Conservation (phyloP, 2,113 vertebrate genomes). For the Trogon surrucura region DNA sequence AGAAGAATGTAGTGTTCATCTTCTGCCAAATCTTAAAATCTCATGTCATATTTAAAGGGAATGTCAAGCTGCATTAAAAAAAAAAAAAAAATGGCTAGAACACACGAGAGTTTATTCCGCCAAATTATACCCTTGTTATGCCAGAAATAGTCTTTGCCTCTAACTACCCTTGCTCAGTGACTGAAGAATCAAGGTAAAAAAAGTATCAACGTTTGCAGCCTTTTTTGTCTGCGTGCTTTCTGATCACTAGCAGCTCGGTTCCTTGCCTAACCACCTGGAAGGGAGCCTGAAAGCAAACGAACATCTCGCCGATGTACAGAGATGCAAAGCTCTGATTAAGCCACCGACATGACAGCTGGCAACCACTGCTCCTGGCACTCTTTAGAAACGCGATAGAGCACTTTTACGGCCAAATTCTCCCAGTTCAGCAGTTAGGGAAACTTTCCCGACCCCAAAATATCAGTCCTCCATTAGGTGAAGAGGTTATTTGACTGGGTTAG, state of each 20-base stretch:
- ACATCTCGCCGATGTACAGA: neutral
- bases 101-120: neutral
- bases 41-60: conserved; percentile 43
- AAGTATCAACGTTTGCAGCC: neutral
- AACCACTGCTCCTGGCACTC: conserved; percentile 42
- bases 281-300: neutral
- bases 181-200: neutral
- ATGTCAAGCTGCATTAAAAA: conserved; percentile 5
- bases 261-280: conserved; percentile 22
- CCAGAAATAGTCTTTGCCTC: conserved; percentile 41
- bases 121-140: conserved; percentile 48
- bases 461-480: neutral
- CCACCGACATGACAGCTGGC: conserved; percentile 40
- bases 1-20: conserved; percentile 14
- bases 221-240: neutral
- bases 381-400: neutral
- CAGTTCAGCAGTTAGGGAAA: conserved; percentile 50
- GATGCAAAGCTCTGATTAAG: conserved; percentile 23
- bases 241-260: neutral
- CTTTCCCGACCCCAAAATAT: conserved; percentile 50
- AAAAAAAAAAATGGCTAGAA: neutral
- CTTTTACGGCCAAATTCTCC: conserved; percentile 51
- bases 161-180: neutral
- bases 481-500: neutral
- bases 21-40: conserved; percentile 36